Conservation (phyloP, 2,797 vertebrate genomes). For the Oceanodroma leucorhoa region DNA sequence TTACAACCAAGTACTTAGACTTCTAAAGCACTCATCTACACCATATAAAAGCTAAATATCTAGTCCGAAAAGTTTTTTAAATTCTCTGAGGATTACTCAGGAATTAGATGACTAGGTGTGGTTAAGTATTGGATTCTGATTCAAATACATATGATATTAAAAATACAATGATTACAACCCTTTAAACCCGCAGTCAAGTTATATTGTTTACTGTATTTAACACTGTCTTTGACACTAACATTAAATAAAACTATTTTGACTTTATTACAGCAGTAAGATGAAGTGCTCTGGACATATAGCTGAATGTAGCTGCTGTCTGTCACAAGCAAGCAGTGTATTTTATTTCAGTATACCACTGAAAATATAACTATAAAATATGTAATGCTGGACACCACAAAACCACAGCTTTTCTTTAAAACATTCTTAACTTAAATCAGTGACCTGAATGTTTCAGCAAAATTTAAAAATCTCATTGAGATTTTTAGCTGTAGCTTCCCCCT, state of each 20-base stretch:
- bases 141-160: not conserved
- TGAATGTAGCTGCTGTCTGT: not conserved
- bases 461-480: not conserved
- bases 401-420: not conserved
- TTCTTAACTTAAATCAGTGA: not conserved
- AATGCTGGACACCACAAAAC: not conserved
- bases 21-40: not conserved
- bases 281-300: not conserved
- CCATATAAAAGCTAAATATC: not conserved
- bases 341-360: not conserved
- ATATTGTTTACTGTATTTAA: not conserved
- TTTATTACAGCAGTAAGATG: not conserved
- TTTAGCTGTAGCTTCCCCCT: not conserved
- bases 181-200: not conserved
- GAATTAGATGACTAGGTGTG: not conserved
- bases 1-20: not conserved
- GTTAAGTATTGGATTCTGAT: not conserved
- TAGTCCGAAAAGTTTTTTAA: not conserved
- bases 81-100: not conserved
- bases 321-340: not conserved
- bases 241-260: not conserved
- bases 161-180: not conserved
- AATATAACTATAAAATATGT: not conserved
- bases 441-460: not conserved
- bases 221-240: not conserved